Base-by-base conservation (phyloP, 92 coral and sea anemone species). In the Phenganax subtilis region DNA sequence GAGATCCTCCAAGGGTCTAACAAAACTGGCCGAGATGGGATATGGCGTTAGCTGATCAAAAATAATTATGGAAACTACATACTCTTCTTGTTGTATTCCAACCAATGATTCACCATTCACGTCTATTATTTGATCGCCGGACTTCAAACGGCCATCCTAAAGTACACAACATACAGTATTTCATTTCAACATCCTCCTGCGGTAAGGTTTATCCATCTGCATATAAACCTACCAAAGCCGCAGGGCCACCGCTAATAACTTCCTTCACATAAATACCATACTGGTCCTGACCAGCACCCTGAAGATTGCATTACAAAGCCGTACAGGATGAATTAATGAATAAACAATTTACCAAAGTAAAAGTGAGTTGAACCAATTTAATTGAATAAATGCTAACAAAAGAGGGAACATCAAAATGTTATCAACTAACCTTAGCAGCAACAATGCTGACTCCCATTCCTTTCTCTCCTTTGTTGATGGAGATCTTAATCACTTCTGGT, bases 361-460 rank as follows among this genome's bases (percentile, higher is more conserved):
- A 37, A 1, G 47, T 20, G 25, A 20, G 25, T 20, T 20, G 25
- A 20, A 20, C 25, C 25, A 37, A 37, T 37, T 37, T 1, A 37
- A 37, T 37, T 37, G 47, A 37, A 37, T 37, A 2, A 5, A 37
- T 37, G 5, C 5, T 37, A 37, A 37, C 47, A 37, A 37, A 37
- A 37, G 47, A 37, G 47, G 2, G 47, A 37, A 37, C 47, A 37
- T 37, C 47, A 37, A 37, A 37, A 27, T 75, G 20, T 10, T 0
- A 62, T 84, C 10, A 2, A 66, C 86, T 27, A 78, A 96, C 99
- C 97, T 96, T 96, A 51, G 99, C 99, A 16, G 99, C 99, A 6
- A 96, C 99, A 31, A 96, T 96, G 57, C 99, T 96, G 72, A 96
- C 93, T 8, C 99, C 99, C 99, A 96, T 96, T 69, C 99, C 99